Evolutionary conservation across 2,113 vertebrate species (phyloP).

Genomic region (Scartelaos histophorus): DNA sequence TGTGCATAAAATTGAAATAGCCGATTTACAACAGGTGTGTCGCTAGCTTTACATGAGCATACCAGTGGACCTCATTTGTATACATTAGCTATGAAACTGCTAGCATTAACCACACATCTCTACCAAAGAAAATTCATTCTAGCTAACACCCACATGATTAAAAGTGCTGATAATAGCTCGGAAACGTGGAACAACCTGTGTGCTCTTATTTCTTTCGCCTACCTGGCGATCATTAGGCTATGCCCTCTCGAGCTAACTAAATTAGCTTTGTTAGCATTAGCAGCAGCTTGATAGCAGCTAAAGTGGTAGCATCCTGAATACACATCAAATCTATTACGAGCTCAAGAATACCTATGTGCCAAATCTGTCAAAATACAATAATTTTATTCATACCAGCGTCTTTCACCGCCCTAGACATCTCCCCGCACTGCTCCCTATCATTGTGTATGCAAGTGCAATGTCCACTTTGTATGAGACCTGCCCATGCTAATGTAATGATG

Average conservation of each 20-base stretch:
- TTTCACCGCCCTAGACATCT: constrained; percentile 64
- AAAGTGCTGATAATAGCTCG: not conserved
- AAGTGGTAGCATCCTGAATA: constrained; percentile 10
- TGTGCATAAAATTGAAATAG: not conserved
- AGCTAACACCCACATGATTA: not conserved
- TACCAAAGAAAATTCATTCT: not conserved
- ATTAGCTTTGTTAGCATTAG: constrained; percentile 20
- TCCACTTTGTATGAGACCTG: constrained; percentile 36
- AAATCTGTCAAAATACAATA: not conserved
- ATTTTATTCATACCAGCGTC: constrained; percentile 62
- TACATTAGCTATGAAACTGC: not conserved
- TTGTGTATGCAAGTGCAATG: constrained; percentile 48
- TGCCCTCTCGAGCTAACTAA: constrained; percentile 27
- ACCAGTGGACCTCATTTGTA: not conserved
- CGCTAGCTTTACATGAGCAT: not conserved
- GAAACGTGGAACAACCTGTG: not conserved
- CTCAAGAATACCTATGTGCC: not conserved
- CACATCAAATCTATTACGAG: not conserved
- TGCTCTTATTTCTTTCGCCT: not conserved
- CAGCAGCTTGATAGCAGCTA: constrained; percentile 43
- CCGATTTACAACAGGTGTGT: constrained; percentile 3
- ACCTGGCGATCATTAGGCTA: not conserved
- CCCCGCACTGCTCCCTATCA: constrained; percentile 42
- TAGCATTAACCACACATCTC: not conserved
- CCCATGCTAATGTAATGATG: constrained; percentile 29